Evolutionary conservation across 1,140 invertebrate species (phyloP).

Genomic region (Nasonia longicornis): DNA sequence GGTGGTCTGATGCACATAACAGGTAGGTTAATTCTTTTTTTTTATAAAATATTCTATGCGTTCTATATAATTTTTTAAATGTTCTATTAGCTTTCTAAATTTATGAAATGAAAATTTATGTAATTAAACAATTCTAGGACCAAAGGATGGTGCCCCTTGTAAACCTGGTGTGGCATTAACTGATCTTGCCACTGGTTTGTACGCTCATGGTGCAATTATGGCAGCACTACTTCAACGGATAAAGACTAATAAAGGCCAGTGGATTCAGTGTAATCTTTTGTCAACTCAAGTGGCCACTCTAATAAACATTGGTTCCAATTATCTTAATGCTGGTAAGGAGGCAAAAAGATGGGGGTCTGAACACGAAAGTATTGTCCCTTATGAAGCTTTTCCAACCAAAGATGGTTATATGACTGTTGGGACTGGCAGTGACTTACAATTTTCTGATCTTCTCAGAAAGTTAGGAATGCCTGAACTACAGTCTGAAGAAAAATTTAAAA

Average conservation of each 20-base stretch:
- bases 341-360: constrained; percentile 87
- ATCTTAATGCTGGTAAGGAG: constrained; percentile 87
- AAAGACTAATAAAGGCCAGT: constrained; percentile 87
- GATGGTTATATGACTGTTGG: constrained; percentile 89
- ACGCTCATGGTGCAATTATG: constrained; percentile 95
- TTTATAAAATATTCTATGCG: neutral
- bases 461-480: constrained; percentile 75
- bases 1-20: constrained; percentile 93
- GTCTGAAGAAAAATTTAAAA: constrained; percentile 75
- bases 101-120: neutral
- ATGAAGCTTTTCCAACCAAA: constrained; percentile 86
- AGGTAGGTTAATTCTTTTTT: constrained; percentile 74
- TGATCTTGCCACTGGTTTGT: constrained; percentile 92
- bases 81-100: neutral
- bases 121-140: constrained; percentile 53
- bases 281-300: constrained; percentile 91
- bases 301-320: constrained; percentile 92
- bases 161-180: constrained; percentile 95
- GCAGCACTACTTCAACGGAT: constrained; percentile 86
- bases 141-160: constrained; percentile 84
- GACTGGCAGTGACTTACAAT: constrained; percentile 84
- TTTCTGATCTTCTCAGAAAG: constrained; percentile 76
- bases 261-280: constrained; percentile 94
- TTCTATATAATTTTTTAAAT: neutral
- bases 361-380: constrained; percentile 95